Evolutionary conservation across 2,113 vertebrate species (phyloP).

Genomic region (Siniperca chuatsi): DNA sequence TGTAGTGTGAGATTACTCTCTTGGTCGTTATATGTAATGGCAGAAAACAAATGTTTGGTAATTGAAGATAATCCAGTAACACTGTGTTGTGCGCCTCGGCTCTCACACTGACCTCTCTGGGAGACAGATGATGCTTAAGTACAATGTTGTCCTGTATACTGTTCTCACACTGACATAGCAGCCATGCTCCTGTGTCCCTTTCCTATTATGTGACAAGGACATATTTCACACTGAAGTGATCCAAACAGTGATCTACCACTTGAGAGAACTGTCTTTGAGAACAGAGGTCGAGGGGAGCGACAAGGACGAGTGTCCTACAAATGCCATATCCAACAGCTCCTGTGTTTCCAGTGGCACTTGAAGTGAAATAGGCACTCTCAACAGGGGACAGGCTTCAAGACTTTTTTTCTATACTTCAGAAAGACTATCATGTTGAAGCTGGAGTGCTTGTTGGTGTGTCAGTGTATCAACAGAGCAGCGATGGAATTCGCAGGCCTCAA

Average conservation of each 20-base stretch:
- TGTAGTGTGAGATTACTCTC: slow-evolving; percentile 40
- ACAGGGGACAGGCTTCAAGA: slow-evolving; percentile 76
- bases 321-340: slow-evolving; percentile 75
- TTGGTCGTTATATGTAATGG: slow-evolving; percentile 53
- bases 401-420: slow-evolving; percentile 66
- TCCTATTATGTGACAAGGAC: slow-evolving; percentile 80
- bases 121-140: slow-evolving; percentile 61
- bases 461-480: slow-evolving; percentile 47
- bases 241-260: slow-evolving; percentile 76
- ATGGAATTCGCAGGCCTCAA: slow-evolving; percentile 51
- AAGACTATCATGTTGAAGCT: slow-evolving; percentile 65
- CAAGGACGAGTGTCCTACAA: slow-evolving; percentile 83
- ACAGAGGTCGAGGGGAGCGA: slow-evolving; percentile 79
- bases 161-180: slow-evolving; percentile 57
- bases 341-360: slow-evolving; percentile 80
- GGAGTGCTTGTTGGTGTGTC: slow-evolving; percentile 64
- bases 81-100: slow-evolving; percentile 36
- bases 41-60: slow-evolving; percentile 81
- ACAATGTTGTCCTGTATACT: slow-evolving; percentile 64
- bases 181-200: slow-evolving; percentile 61
- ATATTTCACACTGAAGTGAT: slow-evolving; percentile 78
- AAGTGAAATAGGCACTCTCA: slow-evolving; percentile 78
- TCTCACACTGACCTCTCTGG: slow-evolving; percentile 61
- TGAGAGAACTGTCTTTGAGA: slow-evolving; percentile 82
- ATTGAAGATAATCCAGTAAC: slow-evolving; percentile 67